These are phyloP conservation scores for Hafferia zeledoni DNA, from an alignment of 2,797 vertebrate genomes.

Conservation along the genomic window DNA sequence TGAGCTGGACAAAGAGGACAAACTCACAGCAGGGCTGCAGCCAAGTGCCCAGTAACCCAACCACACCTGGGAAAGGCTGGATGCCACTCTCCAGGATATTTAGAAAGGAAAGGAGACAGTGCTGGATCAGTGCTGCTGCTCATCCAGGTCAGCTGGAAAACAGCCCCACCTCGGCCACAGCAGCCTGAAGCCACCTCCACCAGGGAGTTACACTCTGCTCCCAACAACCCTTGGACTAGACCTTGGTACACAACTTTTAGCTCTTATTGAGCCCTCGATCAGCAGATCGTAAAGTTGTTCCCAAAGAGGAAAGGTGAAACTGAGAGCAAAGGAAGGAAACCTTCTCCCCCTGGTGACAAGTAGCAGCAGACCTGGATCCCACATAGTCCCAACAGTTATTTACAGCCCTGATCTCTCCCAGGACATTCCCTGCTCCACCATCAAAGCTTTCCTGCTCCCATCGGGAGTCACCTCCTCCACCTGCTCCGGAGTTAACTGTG, in stretches of 20 bases:
- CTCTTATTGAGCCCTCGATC: neutral
- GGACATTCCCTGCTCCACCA: neutral
- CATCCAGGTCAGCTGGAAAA: neutral
- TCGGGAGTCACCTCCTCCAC: neutral
- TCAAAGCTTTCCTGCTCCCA: neutral
- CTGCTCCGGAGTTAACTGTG: neutral
- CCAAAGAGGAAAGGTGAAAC: slow-evolving; percentile 33
- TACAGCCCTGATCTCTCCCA: accelerated
- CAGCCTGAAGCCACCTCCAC: neutral
- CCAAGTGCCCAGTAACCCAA: neutral
- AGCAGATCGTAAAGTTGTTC: neutral
- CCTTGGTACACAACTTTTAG: neutral
- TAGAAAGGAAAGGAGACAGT: slow-evolving; percentile 18
- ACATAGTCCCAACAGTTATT: neutral
- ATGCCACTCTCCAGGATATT: slow-evolving; percentile 13
- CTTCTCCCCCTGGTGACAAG: neutral
- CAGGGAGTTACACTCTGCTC: neutral
- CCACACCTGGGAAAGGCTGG: neutral
- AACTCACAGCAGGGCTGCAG: neutral
- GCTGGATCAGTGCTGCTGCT: neutral
- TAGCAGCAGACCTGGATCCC: accelerated
- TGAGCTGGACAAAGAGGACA: neutral
- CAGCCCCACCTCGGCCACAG: neutral
- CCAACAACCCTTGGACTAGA: slow-evolving; percentile 26
- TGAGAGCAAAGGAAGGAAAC: neutral